Conservation (phyloP, 2,888 invertebrate genomes). For the Scrobipalpa atriplicella region DNA sequence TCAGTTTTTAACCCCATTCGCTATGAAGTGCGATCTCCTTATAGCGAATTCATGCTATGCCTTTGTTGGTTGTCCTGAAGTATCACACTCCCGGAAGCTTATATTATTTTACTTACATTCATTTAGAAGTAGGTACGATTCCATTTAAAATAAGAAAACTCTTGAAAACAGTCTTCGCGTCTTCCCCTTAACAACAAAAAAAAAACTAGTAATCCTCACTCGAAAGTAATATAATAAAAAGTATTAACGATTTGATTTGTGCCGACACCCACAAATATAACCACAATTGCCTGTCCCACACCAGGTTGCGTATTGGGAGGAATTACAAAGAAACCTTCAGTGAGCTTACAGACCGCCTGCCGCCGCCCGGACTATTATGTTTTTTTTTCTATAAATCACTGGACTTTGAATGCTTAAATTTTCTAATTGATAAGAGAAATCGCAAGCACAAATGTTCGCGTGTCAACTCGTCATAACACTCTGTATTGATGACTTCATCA, state of each 20-base stretch:
- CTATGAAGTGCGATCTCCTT: too few species aligned
- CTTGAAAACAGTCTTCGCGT: too few species aligned
- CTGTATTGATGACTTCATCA: neutral
- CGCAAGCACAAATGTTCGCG: neutral
- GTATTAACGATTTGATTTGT: conserved; percentile 37
- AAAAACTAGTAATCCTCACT: conserved; percentile 24
- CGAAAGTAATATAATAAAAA: conserved; percentile 17
- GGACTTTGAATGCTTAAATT: neutral
- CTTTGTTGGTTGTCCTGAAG: too few species aligned
- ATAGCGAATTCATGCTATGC: too few species aligned
- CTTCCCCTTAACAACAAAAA: conserved; percentile 27
- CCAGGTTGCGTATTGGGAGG: neutral
- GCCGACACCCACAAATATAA: conserved; percentile 42
- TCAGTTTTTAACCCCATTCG: too few species aligned
- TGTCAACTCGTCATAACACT: conserved; percentile 1
- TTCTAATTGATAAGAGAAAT: neutral
- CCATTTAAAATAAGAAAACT: too few species aligned
- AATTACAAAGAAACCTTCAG: neutral
- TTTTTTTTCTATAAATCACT: neutral
- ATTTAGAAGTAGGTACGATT: too few species aligned
- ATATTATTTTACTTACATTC: too few species aligned
- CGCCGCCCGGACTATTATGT: conserved; percentile 10
- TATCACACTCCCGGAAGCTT: too few species aligned
- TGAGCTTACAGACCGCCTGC: neutral
- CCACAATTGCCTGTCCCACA: conserved; percentile 11